Evolutionary conservation across 2,113 vertebrate species (phyloP).

Genomic region (Psophia crepitans): DNA sequence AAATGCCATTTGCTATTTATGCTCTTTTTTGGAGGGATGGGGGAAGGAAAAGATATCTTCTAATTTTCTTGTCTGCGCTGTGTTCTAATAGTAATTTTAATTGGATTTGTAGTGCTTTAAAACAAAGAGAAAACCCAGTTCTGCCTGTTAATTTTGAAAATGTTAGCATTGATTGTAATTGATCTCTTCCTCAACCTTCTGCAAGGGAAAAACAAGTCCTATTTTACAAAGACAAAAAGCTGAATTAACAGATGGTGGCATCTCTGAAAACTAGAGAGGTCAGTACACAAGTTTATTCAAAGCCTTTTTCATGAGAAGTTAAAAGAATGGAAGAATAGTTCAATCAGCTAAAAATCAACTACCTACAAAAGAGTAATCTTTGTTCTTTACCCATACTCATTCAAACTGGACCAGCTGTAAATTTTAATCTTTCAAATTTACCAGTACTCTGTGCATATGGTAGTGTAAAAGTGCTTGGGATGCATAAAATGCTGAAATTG

Average conservation of each 20-base stretch:
- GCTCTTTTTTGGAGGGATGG: not conserved
- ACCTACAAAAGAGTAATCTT: not conserved
- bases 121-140: not conserved
- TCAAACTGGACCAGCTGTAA: not conserved
- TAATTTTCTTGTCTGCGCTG: not conserved
- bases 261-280: not conserved
- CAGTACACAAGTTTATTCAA: not conserved
- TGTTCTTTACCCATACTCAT: not conserved
- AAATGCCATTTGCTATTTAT: constrained; percentile 15
- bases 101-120: not conserved
- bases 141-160: not conserved
- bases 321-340: not conserved
- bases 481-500: not conserved
- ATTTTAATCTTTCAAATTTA: not conserved
- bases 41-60: not conserved
- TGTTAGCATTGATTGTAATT: not conserved
- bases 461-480: not conserved
- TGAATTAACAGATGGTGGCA: not conserved
- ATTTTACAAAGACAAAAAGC: not conserved
- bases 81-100: not conserved
- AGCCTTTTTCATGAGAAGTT: not conserved
- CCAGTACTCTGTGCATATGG: not conserved
- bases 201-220: not conserved
- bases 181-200: not conserved
- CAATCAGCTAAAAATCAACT: not conserved